Evolutionary conservation across 2,797 vertebrate species (phyloP), one percentile per base, ranked within the genome.

Genomic region (Amblyraja radiata): DNA sequence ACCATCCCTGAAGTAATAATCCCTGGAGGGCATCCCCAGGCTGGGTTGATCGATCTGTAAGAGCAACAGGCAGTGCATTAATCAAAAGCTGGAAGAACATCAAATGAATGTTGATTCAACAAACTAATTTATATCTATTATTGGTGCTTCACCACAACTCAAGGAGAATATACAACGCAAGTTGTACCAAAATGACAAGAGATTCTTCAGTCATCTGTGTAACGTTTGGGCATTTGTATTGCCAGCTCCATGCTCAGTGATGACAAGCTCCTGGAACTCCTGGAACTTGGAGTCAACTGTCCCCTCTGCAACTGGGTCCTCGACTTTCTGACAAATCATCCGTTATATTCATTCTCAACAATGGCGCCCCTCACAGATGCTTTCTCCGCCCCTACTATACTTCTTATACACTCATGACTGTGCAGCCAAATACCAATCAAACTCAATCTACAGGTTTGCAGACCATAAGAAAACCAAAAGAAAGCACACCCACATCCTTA

Each of bases 1-100:
- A 93, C 97, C 97, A 94, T 97, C 96, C 0, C 97, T 98, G 90
- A 98, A 98, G 94, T 99, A 99, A 95, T 99, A 98, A 93, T 99
- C 98, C 94, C 98, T 97, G 71, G 98, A 98, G 0, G 98, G 99
- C 98, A 99, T 99, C 93, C 99, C 99, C 93, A 99, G 94, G 71
- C 96, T 97, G 9, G 99, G 98, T 95, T 99, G 98, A 95, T 99
- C 98, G 93, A 99, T 97, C 99, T 99, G 95, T 93, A 94, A 95
- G 94, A 95, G 93, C 7, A 94, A 3, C 92, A 25, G 73, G 94
- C 6, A 11, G 21, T 2, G 14, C 32, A 68, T 25, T 25, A 93
- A 88, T 28, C 61, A 18, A 36, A n/a, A 88, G n/a, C 13, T 6
- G 16, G 14, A 36, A 84, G 81, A 84, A 23, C 54, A 73, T 73